Evolutionary conservation across 2,888 invertebrate species (phyloP).

Genomic region (Drosophila suboccidentalis): DNA sequence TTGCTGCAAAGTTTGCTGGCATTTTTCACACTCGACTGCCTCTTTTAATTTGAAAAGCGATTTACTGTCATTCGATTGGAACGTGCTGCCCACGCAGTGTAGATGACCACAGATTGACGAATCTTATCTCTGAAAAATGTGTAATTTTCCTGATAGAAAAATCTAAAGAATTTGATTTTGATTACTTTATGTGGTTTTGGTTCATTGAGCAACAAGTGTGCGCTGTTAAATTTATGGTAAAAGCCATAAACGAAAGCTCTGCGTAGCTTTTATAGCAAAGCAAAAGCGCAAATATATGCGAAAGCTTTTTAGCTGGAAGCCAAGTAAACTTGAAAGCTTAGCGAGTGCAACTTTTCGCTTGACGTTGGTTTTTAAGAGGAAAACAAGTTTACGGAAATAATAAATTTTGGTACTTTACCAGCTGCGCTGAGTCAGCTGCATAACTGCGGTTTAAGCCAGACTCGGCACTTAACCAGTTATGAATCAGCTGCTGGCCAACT

Average conservation of each 20-base stretch:
- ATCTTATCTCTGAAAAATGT: slow-evolving; percentile 33
- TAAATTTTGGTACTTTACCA: slow-evolving; percentile 9
- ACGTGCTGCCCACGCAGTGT: slow-evolving; percentile 2
- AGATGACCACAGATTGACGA: slow-evolving; percentile 55
- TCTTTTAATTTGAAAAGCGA: slow-evolving; percentile 74
- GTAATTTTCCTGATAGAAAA: slow-evolving; percentile 23
- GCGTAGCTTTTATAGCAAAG: slow-evolving; percentile 31
- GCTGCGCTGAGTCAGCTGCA: slow-evolving; percentile 43
- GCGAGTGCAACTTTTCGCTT: slow-evolving; percentile 26
- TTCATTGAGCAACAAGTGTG: slow-evolving; percentile 54
- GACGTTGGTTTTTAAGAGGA: background rate
- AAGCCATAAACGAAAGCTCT: slow-evolving; percentile 29
- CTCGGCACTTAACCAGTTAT: slow-evolving; percentile 2
- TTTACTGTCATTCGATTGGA: slow-evolving; percentile 42
- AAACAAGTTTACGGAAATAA: background rate
- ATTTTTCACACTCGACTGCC: slow-evolving; percentile 65
- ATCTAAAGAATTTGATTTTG: background rate
- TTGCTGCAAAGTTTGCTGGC: slow-evolving; percentile 45
- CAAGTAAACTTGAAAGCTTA: slow-evolving; percentile 42
- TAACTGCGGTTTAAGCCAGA: slow-evolving; percentile 25
- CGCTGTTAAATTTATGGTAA: slow-evolving; percentile 21
- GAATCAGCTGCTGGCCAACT: slow-evolving; percentile 1
- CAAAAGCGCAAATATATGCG: background rate
- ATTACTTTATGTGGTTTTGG: background rate
- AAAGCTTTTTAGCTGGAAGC: slow-evolving; percentile 39